Conservation (phyloP, 2,113 vertebrate genomes). For the Calonectris borealis region DNA sequence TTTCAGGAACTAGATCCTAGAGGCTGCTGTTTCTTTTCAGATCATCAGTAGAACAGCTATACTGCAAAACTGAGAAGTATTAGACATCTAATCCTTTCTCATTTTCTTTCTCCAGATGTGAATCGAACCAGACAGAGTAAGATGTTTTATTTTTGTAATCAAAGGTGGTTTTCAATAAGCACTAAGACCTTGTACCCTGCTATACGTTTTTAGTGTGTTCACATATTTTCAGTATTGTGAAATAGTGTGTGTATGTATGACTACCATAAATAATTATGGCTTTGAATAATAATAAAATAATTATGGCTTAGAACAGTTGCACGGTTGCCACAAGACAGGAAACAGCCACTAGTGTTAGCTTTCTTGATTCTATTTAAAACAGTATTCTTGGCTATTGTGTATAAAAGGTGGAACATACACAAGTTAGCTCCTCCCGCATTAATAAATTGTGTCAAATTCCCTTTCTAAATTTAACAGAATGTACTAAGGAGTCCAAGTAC, state of each 20-base stretch:
- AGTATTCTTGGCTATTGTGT: neutral
- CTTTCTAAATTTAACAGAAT: neutral
- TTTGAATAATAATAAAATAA: neutral
- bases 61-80: neutral
- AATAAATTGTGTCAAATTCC: neutral
- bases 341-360: neutral
- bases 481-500: neutral
- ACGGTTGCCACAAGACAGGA: neutral
- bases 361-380: neutral
- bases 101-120: slow-evolving; percentile 48
- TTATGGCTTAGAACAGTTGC: neutral
- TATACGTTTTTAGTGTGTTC: neutral
- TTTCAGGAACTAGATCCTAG: neutral
- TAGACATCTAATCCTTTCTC: slow-evolving; percentile 5
- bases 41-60: neutral
- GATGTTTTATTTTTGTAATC: slow-evolving; percentile 41
- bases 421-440: neutral
- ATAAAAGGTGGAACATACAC: neutral
- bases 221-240: neutral
- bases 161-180: neutral
- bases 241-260: neutral
- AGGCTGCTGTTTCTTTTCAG: neutral
- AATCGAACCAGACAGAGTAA: slow-evolving; percentile 69
- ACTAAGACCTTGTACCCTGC: neutral
- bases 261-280: neutral